These are phyloP conservation scores for Cactoblastis cactorum DNA, from an alignment of 2,888 invertebrate genomes.

Conservation along the genomic window DNA sequence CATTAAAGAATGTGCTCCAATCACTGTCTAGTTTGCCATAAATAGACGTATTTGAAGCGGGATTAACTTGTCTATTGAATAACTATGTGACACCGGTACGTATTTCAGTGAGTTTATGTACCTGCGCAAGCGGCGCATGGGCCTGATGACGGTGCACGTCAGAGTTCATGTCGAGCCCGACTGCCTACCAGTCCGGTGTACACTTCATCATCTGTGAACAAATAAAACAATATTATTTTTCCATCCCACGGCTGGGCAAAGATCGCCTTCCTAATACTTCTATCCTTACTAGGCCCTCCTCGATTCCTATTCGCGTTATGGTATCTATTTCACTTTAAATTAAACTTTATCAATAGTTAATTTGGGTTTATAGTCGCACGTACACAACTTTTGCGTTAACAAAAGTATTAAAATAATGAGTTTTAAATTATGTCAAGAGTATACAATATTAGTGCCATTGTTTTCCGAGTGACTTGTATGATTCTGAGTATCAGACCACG, in stretches of 20 bases:
- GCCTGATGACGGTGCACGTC: constrained; percentile 77
- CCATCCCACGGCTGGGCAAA: too few species aligned
- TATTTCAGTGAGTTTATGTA: constrained; percentile 28
- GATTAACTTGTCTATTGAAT: constrained; percentile 26
- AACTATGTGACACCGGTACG: neutral
- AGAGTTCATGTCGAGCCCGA: constrained; percentile 71
- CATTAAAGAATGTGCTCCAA: constrained; percentile 46
- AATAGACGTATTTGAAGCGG: constrained; percentile 36
- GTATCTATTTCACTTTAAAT: too few species aligned
- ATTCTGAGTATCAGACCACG: neutral
- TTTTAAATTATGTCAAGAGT: too few species aligned
- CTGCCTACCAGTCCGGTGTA: constrained; percentile 55
- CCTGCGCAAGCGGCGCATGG: constrained; percentile 75
- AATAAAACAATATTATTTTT: constrained; percentile 20
- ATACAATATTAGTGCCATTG: neutral
- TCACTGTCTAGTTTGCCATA: constrained; percentile 41
- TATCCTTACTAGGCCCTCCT: too few species aligned
- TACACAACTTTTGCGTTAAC: too few species aligned
- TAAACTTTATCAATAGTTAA: too few species aligned
- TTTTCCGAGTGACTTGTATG: neutral
- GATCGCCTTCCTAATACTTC: too few species aligned
- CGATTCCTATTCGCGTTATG: too few species aligned
- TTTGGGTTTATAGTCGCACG: too few species aligned
- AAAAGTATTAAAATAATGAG: too few species aligned
- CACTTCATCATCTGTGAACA: constrained; percentile 70